Conservation (phyloP, 2,797 vertebrate genomes). For the Remorina albescens region DNA sequence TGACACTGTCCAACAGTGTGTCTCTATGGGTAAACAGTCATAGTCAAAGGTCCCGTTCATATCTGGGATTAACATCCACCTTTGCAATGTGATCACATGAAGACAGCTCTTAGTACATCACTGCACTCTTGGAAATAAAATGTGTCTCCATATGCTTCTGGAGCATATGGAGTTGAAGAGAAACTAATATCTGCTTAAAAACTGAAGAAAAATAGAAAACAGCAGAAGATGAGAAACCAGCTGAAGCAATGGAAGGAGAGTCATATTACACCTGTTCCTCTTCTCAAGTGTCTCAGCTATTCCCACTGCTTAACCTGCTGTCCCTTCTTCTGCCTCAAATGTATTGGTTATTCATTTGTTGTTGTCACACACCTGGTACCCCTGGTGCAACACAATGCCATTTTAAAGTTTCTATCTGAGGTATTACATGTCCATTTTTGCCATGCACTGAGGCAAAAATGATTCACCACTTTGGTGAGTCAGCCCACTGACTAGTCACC, state of each 20-base stretch:
- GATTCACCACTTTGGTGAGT: constrained; percentile 23
- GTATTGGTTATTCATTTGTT: constrained; percentile 22
- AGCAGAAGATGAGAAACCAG: neutral
- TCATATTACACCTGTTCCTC: constrained; percentile 57
- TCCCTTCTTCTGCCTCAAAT: neutral
- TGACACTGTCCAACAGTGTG: neutral
- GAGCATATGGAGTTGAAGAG: too few relatives aligned
- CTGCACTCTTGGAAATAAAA: too few relatives aligned
- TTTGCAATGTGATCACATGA: too few relatives aligned
- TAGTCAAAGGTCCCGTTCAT: too few relatives aligned
- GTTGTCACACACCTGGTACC: constrained; percentile 24
- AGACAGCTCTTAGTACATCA: too few relatives aligned
- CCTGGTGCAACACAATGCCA: neutral
- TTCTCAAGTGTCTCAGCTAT: constrained; percentile 59
- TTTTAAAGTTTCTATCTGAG: neutral
- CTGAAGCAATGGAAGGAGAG: constrained; percentile 4
- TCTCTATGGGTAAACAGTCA: too few relatives aligned
- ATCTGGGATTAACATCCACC: too few relatives aligned
- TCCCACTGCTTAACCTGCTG: constrained; percentile 61
- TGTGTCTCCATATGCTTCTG: too few relatives aligned
- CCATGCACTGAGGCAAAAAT: constrained; percentile 21
- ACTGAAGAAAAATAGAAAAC: constrained; percentile 5
- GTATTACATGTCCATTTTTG: neutral
- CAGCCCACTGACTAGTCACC: neutral
- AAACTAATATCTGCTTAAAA: constrained; percentile 13